Percentiles rank a stretch among this genome's conserved stretches.
Evolutionary conservation across 2,797 vertebrate genomes (phyloP).

Genomic region (Loriculus beryllinus): DNA sequence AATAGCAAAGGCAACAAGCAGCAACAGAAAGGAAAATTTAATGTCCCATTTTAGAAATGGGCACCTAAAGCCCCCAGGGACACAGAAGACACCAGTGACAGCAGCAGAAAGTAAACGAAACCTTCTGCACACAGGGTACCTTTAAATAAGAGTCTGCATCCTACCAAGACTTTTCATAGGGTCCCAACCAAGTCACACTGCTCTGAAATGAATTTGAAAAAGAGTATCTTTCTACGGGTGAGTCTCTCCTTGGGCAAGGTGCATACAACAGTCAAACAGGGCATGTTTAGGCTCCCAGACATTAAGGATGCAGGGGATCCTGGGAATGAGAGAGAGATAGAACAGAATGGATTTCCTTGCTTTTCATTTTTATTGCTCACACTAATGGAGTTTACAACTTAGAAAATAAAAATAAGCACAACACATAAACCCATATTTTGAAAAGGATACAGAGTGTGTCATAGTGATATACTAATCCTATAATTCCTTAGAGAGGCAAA

Average conservation of each 20-base stretch:
- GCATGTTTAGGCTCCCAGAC: neutral
- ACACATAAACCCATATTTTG: neutral
- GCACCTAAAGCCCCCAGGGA: neutral
- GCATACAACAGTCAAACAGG: neutral
- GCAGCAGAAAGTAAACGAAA: neutral
- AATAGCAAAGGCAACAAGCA: neutral
- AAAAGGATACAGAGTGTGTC: conserved; percentile 70
- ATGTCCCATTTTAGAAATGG: neutral
- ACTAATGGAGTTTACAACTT: conserved; percentile 40
- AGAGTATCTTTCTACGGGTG: neutral
- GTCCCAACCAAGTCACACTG: neutral
- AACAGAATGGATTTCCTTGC: neutral
- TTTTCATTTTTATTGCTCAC: neutral
- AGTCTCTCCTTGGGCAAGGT: neutral
- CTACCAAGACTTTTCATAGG: neutral
- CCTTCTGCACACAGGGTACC: neutral
- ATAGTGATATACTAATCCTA: conserved; percentile 74
- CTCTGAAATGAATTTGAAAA: neutral
- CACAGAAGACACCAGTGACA: neutral
- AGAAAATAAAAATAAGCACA: neutral
- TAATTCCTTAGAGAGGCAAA: conserved; percentile 88
- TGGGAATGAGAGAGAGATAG: neutral
- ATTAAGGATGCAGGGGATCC: neutral
- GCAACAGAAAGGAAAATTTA: neutral
- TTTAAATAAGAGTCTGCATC: neutral